Evolutionary conservation across 2,113 vertebrate species (phyloP), one percentile per base, ranked within the genome.

Genomic region (Lampris incognitus): DNA sequence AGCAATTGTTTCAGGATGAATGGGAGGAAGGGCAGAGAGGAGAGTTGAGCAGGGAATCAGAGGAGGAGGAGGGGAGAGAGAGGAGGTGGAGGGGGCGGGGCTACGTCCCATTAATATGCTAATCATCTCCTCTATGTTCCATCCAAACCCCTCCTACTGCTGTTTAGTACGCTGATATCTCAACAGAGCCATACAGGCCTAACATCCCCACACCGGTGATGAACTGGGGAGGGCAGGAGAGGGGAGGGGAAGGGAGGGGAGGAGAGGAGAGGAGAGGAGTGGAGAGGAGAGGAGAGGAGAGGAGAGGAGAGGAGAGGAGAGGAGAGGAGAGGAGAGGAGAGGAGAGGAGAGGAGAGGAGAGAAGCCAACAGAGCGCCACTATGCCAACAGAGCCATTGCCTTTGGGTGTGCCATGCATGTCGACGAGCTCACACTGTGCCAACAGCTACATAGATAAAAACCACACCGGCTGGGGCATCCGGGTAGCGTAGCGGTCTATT

Each of bases 51-150:
- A 66, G 69, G 75, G 60, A 91, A 83, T 59, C 41, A 84, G 74
- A 75, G 81, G 39, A 51, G 9, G 57, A 42, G 63, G 65, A 65
- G 51, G 67, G 70, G 61, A 49, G 72, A 71, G 55, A 61, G 57
- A 51, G 60, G 74, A 79, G 68, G 52, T 76, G 69, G 64, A 66
- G 80, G 50, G 72, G 90, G 89, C 87, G 91, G 89, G 77, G 90
- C 88, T 61, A 84, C 3, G 74, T 46, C 55, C 72, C 72, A 90
- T 91, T 85, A 86, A 90, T 91, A 92, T 92, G 90, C 82, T 88
- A 90, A 91, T 90, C 64, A 42, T 1, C 54, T 66, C 66, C 69
- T 54, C 49, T 44, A 68, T 50, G 51, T 79, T 88, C 71, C 83
- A 76, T 72, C 59, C 48, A 55, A 58, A 77, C 44, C 11, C 60